phyloP scores from a whole-genome alignment of 2,797 vertebrate species.

The Glossophaga mutica region DNA sequence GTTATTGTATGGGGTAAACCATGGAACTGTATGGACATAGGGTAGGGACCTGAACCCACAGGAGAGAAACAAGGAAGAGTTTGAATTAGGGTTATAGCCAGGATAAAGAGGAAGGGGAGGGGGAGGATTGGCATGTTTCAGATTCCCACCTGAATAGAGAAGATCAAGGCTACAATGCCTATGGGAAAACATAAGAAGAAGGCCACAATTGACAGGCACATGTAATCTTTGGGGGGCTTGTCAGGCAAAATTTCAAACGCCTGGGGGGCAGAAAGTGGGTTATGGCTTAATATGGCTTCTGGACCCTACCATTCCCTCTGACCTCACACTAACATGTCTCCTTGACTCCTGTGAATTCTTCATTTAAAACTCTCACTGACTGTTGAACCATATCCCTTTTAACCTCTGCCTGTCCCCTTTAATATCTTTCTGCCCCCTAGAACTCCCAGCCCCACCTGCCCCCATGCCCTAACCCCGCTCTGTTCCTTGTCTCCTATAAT shows the following conservation, averaged over 20 bases:
- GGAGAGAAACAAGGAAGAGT: background rate
- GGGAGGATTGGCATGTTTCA: background rate
- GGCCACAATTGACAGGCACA: background rate
- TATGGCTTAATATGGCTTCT: background rate
- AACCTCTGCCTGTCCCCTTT: background rate
- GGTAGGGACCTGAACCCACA: background rate
- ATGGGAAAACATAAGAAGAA: slow-evolving; percentile 22
- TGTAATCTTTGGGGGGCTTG: background rate
- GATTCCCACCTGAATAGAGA: slow-evolving; percentile 21
- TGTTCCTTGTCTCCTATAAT: background rate
- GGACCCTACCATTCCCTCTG: background rate
- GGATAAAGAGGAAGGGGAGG: background rate
- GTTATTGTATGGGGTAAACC: background rate
- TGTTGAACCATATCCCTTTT: background rate
- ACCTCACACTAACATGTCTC: background rate
- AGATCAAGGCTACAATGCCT: slow-evolving; percentile 17
- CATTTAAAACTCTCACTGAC: background rate
- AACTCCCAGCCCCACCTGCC: background rate
- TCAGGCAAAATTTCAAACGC: background rate
- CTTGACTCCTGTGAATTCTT: background rate
- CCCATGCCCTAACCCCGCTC: background rate
- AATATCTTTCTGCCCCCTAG: background rate
- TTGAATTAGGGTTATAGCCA: background rate
- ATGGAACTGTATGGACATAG: background rate
- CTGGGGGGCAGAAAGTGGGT: slow-evolving; percentile 7